phyloP scores from a whole-genome alignment of 2,888 invertebrate species.

The Chalcosyrphus nemorum region DNA sequence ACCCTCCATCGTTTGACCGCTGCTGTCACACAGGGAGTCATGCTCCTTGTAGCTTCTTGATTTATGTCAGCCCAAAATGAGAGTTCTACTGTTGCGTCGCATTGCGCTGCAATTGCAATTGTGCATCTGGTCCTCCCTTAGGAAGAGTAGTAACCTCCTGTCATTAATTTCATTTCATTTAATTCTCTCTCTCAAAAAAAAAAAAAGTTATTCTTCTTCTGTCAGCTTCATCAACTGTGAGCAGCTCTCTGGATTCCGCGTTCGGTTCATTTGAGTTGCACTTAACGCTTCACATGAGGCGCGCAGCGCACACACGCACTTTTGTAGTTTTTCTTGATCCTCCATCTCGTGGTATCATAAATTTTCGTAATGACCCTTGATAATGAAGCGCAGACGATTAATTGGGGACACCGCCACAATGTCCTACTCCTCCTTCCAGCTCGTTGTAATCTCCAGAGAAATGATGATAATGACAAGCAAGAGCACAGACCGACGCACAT shows the following conservation, averaged over 20 bases:
- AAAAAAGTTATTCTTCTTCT: background rate
- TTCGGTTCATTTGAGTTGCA: constrained; percentile 62
- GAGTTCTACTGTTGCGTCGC: constrained; percentile 30
- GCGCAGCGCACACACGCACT: constrained; percentile 60
- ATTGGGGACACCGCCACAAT: constrained; percentile 59
- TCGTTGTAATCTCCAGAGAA: background rate
- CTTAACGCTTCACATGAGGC: constrained; percentile 66
- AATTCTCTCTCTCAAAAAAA: too few relatives aligned
- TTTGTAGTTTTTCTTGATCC: constrained; percentile 37
- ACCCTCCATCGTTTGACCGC: constrained; percentile 38
- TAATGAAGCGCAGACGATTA: constrained; percentile 71
- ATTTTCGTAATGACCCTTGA: constrained; percentile 70
- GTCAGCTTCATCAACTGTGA: constrained; percentile 62
- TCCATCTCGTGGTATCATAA: constrained; percentile 55
- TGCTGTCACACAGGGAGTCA: constrained; percentile 5
- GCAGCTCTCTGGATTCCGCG: constrained; percentile 41
- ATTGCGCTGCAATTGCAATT: constrained; percentile 36
- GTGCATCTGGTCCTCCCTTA: constrained; percentile 47
- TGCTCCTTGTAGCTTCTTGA: constrained; percentile 59
- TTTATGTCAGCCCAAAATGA: constrained; percentile 56
- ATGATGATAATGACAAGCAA: constrained; percentile 23
- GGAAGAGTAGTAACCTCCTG: constrained; percentile 7
- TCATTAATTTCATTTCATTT: constrained; percentile 68
- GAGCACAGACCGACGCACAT: constrained; percentile 29
- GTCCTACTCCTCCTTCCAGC: constrained; percentile 12